Base-by-base conservation (phyloP, 2,888 invertebrate species). In the Rhorus exstirpatorius region DNA sequence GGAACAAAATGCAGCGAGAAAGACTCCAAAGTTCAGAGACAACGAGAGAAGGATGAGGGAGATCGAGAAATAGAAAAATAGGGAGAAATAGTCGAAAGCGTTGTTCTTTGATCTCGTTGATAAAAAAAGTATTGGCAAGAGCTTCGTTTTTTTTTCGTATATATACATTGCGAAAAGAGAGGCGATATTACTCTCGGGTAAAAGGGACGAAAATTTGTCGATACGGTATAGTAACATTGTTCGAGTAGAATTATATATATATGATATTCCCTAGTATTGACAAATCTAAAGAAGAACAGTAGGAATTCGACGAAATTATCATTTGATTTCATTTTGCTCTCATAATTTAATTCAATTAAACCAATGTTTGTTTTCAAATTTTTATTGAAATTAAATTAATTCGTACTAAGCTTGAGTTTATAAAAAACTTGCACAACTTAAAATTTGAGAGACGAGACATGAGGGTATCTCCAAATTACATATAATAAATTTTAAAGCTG, bases 1-100 rank as follows among this genome's bases (percentile, higher is more conserved):
- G 61, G 19, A 46, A 92, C 93, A 71, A 77, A 81, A 78, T 65
- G 75, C 93, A 93, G 93, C 79, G 77, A 67, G 12, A 26, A 49
- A 10, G 46, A 41, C 21, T 60, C 46, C 1, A 55, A 49, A 44
- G 31, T 67, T 68, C 35, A 35, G 31, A 75, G 4, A 35, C 8
- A 44, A 4, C 1, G 26, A 46, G 44, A 46, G 7, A 61, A 12
- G 6, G n/a, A 41, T 24, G 38, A 31, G 17, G 4, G 26, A 63
- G 14, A 65, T 38, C 12, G 49, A 51, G 38, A 44, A 44, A 68
- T 24, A 38, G 55, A 41, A 6, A 14, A 14, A 24, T 24, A 35
- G 61, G 38, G 35, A 35, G 17, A 41, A 24, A 61, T 2, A 35
- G 38, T 68, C 61, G 31, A 82, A 65, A 70, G 74, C 65, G 65